These are phyloP conservation scores for Schizopygopsis malacanthus DNA, from an alignment of 2,797 vertebrate genomes.

Conservation along the genomic window DNA sequence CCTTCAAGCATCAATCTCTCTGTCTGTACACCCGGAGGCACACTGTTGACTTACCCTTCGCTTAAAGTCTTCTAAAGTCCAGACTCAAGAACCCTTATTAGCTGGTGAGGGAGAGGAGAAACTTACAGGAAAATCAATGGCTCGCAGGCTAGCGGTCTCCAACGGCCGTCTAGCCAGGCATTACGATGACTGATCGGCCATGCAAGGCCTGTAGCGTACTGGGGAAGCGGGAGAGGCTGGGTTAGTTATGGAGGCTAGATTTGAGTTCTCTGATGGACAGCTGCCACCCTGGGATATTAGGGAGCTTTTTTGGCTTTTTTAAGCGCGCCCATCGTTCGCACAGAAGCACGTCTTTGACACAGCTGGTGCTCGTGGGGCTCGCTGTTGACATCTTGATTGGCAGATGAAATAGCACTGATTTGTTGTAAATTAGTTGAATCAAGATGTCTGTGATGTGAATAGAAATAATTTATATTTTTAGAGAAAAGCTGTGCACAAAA, in stretches of 20 bases:
- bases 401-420: slow-evolving; percentile 43
- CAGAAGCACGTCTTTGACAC: slow-evolving; percentile 35
- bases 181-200: slow-evolving; percentile 59
- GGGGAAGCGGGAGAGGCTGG: slow-evolving; percentile 24
- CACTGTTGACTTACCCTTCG: slow-evolving; percentile 51
- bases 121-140: slow-evolving; percentile 62
- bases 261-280: slow-evolving; percentile 52
- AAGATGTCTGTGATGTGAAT: slow-evolving; percentile 8
- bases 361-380: slow-evolving; percentile 9
- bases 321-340: background rate
- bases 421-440: slow-evolving; percentile 29
- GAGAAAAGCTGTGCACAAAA: background rate
- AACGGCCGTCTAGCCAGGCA: slow-evolving; percentile 49
- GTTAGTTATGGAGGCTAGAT: slow-evolving; percentile 45
- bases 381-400: slow-evolving; percentile 19
- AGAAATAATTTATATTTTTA: slow-evolving; percentile 36
- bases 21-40: slow-evolving; percentile 7
- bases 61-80: slow-evolving; percentile 44
- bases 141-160: slow-evolving; percentile 44
- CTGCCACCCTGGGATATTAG: slow-evolving; percentile 44
- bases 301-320: slow-evolving; percentile 42
- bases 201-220: slow-evolving; percentile 31
- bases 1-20: slow-evolving; percentile 43
- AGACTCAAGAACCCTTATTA: slow-evolving; percentile 59
- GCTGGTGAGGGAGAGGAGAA: slow-evolving; percentile 52